Percentiles rank a stretch among this genome's conserved stretches.
phyloP scores from a whole-genome alignment of 2,888 invertebrate genomes.

The Spilarctia lutea region DNA sequence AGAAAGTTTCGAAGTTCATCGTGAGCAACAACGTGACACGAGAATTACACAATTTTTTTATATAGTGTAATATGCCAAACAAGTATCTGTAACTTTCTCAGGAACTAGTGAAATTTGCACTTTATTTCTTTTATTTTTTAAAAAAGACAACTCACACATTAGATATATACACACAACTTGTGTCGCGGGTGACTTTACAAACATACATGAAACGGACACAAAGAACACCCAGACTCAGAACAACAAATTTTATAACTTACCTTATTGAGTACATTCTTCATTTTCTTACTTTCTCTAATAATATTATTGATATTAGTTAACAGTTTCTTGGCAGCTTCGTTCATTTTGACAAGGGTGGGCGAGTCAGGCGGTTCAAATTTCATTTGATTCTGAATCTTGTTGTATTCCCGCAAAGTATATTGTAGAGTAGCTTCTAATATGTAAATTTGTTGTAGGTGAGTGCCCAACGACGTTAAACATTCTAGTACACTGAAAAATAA shows the following conservation, averaged over 20 bases:
- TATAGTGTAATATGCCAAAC: too few relatives aligned
- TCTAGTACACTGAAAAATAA: slow-evolving; percentile 82
- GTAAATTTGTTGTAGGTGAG: slow-evolving; percentile 86
- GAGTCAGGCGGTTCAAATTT: slow-evolving; percentile 76
- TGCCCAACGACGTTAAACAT: slow-evolving; percentile 83
- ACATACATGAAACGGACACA: too few relatives aligned
- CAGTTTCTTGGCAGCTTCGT: slow-evolving; percentile 62
- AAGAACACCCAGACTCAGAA: too few relatives aligned
- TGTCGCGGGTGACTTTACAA: too few relatives aligned
- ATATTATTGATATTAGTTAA: slow-evolving; percentile 65
- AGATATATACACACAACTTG: too few relatives aligned
- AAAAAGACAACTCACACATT: too few relatives aligned
- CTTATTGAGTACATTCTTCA: slow-evolving; percentile 67
- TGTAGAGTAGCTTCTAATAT: slow-evolving; percentile 86
- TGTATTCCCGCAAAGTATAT: slow-evolving; percentile 81
- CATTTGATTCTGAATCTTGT: slow-evolving; percentile 64
- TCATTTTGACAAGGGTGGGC: slow-evolving; percentile 57
- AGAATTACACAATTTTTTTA: too few relatives aligned
- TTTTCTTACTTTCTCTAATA: slow-evolving; percentile 64
- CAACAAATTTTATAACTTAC: slow-evolving; percentile 55
- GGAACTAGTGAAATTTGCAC: too few relatives aligned
- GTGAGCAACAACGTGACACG: too few relatives aligned
- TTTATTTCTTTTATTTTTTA: too few relatives aligned
- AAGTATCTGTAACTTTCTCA: too few relatives aligned
- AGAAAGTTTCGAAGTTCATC: too few relatives aligned